Evolutionary conservation across 2,888 invertebrate genomes (phyloP), one percentile per base, ranked within the genome.

Genomic region (Phasia obesa): DNA sequence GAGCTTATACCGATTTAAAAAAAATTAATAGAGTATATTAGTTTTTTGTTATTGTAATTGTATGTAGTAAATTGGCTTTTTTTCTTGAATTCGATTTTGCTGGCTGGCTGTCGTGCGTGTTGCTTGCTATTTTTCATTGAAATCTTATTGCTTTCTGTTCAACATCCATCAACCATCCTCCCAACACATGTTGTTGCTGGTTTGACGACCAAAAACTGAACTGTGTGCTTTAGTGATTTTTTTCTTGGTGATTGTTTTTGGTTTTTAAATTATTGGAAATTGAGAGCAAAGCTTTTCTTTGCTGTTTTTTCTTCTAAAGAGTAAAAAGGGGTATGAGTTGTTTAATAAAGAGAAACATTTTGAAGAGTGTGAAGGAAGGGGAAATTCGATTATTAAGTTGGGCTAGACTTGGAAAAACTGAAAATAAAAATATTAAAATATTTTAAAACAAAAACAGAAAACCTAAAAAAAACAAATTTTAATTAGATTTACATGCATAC

Each of bases 1-100:
- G 90, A 88, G 90, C 89, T 88, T 90, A 75, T 59, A 23, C 35
- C 42, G 13, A 19, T 5, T 19, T 64, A 59, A 73, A 67, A 76
- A 60, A 88, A 88, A 87, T 87, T 69, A 79, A 86, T 85, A 73
- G 74, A 81, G 70, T 71, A 55, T 25, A 17, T 83, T 86, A 60
- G 86, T 79, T 85, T n/a, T 79, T 27, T 57, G 21, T 57, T 31
- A 44, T 85, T 78, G 25, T 64, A 69, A 42, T 85, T 77, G 25
- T 69, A 69, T 79, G 60, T 87, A 42, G 49, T 59, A 55, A 73
- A 75, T 81, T 81, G 81, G 77, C 62, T 62, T 73, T 74, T 79
- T 71, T 51, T 47, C 35, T 21, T 64, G 23, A 51, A 51, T 79
- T 67, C 64, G 81, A 70, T 81, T 77, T 77, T 77, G 73, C 64